phyloP scores from a whole-genome alignment of 2,113 vertebrate genomes.

The Scytalopus superciliaris region DNA sequence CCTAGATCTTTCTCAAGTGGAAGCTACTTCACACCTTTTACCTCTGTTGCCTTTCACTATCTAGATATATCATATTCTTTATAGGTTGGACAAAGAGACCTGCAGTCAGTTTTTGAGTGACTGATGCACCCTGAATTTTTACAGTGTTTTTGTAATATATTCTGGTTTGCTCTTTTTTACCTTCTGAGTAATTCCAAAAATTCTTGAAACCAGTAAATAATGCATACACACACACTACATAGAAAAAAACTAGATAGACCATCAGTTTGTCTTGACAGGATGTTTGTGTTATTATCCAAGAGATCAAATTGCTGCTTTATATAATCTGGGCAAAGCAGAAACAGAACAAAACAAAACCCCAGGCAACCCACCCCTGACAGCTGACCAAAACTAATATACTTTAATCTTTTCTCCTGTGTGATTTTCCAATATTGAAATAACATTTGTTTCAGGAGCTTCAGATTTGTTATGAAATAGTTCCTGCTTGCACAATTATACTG shows the following conservation, averaged over 20 bases:
- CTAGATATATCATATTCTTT: background rate
- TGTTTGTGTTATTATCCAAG: slow-evolving; percentile 23
- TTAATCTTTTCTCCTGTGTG: background rate
- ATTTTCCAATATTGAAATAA: background rate
- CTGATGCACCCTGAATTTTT: background rate
- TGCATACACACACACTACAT: background rate
- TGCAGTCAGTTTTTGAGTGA: background rate
- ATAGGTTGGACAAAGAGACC: background rate
- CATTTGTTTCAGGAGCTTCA: background rate
- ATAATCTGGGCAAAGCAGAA: background rate
- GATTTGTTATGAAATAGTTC: background rate
- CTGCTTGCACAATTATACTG: background rate
- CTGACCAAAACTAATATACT: background rate
- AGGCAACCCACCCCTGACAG: background rate
- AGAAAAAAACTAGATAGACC: background rate
- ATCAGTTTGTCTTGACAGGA: slow-evolving; percentile 19
- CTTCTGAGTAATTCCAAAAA: background rate
- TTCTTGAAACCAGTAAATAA: background rate
- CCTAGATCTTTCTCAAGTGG: background rate
- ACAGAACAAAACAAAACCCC: background rate
- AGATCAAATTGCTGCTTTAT: background rate
- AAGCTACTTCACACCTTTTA: background rate
- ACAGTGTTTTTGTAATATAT: background rate
- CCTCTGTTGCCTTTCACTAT: background rate
- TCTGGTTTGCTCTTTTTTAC: background rate